Conservation (phyloP, 1,140 invertebrate species). For the Drosophila ogumai region DNA sequence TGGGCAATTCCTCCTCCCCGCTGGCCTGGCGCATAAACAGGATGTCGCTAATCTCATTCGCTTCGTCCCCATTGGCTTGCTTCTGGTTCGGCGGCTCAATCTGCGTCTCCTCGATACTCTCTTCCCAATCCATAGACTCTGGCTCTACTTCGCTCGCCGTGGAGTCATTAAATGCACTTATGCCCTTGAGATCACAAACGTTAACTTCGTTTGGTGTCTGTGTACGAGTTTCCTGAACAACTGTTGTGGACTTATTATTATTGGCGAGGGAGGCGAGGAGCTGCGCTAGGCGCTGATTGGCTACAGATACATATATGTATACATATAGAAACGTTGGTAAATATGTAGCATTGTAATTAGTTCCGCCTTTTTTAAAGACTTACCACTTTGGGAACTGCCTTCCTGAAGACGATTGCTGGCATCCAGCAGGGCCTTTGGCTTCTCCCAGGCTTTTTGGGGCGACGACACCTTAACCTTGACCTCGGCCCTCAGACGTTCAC, state of each 20-base stretch:
- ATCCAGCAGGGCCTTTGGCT: slow-evolving; percentile 64
- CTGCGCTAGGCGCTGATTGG: slow-evolving; percentile 48
- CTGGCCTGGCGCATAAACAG: slow-evolving; percentile 22
- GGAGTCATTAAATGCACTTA: slow-evolving; percentile 17
- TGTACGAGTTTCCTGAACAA: not conserved
- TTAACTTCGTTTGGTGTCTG: not conserved
- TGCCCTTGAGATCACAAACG: not conserved
- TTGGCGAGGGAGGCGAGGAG: slow-evolving; percentile 29
- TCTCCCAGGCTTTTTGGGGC: slow-evolving; percentile 47
- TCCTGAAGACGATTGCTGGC: slow-evolving; percentile 49
- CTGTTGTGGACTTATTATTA: not conserved
- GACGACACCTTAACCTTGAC: not conserved
- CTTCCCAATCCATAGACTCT: slow-evolving; percentile 52
- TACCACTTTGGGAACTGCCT: slow-evolving; percentile 42
- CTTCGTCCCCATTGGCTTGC: not conserved
- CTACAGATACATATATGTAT: slow-evolving; percentile 7
- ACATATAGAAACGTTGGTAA: not conserved
- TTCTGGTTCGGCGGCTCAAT: too few species aligned
- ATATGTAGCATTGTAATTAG: too few species aligned
- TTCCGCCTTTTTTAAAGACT: not conserved
- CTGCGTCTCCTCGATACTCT: not conserved
- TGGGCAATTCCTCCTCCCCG: slow-evolving; percentile 18
- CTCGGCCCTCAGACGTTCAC: not conserved
- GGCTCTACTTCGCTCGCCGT: not conserved
- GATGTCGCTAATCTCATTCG: slow-evolving; percentile 1